Evolutionary conservation across 2,888 invertebrate species (phyloP).

Genomic region (Ypsolopha sequella): DNA sequence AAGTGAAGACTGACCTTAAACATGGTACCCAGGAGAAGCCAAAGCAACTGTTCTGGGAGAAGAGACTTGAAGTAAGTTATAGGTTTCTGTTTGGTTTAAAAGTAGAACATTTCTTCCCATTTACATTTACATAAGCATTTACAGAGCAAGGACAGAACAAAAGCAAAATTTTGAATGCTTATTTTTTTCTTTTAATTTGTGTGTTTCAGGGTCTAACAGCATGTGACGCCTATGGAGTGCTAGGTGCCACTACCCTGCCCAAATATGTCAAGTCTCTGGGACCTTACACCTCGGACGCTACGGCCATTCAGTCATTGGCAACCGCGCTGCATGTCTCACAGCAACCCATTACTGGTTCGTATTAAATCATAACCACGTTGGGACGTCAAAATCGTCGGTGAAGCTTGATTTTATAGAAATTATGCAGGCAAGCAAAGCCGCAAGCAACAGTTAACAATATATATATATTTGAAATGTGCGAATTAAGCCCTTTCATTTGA

Average conservation of each 20-base stretch:
- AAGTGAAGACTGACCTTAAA: constrained; percentile 91
- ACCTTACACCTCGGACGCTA: constrained; percentile 88
- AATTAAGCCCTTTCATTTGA: too few species aligned
- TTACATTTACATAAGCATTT: constrained; percentile 1
- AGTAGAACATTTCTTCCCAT: neutral
- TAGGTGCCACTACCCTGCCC: constrained; percentile 88
- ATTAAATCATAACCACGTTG: neutral
- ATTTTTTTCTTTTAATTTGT: too few species aligned
- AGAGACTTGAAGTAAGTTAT: constrained; percentile 71
- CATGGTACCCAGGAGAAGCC: constrained; percentile 94
- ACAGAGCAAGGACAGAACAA: too few species aligned
- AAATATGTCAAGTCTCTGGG: constrained; percentile 86
- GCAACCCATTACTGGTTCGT: constrained; percentile 83
- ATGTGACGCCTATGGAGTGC: constrained; percentile 88
- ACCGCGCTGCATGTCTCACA: constrained; percentile 94
- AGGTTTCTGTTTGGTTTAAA: neutral
- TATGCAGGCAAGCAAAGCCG: too few species aligned
- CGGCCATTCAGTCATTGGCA: constrained; percentile 91
- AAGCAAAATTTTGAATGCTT: too few species aligned
- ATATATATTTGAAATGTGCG: too few species aligned
- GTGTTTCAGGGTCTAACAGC: constrained; percentile 81
- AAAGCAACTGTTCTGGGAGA: constrained; percentile 90
- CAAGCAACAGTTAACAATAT: too few species aligned
- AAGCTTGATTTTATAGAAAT: too few species aligned
- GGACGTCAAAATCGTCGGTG: too few species aligned